Evolutionary conservation across 2,888 invertebrate genomes (phyloP), one percentile per base, ranked within the genome.

Genomic region (Drosophila demipolita): DNA sequence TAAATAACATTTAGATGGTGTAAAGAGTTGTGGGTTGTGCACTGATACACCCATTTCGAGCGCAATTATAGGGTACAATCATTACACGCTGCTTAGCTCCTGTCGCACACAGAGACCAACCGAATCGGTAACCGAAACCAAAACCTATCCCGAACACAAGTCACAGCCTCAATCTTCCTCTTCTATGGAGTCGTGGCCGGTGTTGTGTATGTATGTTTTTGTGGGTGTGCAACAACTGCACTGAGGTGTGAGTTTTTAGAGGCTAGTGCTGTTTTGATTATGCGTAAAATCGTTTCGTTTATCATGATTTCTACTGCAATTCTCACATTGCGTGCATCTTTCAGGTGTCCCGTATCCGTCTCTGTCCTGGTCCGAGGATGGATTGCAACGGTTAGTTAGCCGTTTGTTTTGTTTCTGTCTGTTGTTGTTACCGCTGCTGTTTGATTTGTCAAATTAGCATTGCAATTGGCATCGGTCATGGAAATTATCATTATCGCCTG

Each of bases 251-350:
- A 87, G 75, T 83, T 87, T 75, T 81, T 79, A 71, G 74, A 76
- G 78, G 80, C 67, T 77, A 80, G 87, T 76, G 83, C 78, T 88
- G 75, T 83, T 86, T 86, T 88, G 89, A 87, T 87, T 89, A 89
- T 78, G 89, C 89, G 89, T 87, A 89, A 87, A 87, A 87, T 89
- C 78, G 87, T 40, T 81, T 76, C 80, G 82, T 88, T 88, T 86
- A 85, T 85, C 88, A 88, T 80, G 82, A 84, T 87, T 87, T 78
- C 74, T 73, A 67, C 68, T 49, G 87, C 76, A 79, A 78, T 85
- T 82, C 73, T 72, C 85, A 79, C 83, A 80, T 80, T 49, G 54
- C 52, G 58, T 26, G 60, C 49, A 36, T 66, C 29, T 26, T 63
- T 73, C 77, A 78, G 78, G 70, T 78, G 77, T 42, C 60, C 50